Evolutionary conservation across 1,140 invertebrate species (phyloP).

Genomic region (Hermetia illucens): DNA sequence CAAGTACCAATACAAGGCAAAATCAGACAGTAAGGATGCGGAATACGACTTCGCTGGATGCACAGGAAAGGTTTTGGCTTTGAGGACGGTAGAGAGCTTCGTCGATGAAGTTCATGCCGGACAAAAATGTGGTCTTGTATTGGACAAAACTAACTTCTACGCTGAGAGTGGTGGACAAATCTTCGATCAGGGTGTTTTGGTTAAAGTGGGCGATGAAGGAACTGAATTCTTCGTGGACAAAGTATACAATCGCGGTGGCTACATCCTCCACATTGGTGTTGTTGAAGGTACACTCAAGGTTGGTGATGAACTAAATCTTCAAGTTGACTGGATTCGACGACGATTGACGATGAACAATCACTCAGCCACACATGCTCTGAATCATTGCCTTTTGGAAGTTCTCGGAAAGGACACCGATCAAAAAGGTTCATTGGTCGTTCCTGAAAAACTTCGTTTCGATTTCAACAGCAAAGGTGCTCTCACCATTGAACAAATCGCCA

Average conservation of each 20-base stretch:
- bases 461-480: slow-evolving; percentile 92
- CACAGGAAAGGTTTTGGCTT: slow-evolving; percentile 48
- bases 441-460: slow-evolving; percentile 91
- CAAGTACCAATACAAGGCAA: slow-evolving; percentile 83
- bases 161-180: slow-evolving; percentile 98
- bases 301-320: slow-evolving; percentile 72
- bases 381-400: slow-evolving; percentile 84
- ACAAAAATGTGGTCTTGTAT: slow-evolving; percentile 80
- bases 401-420: slow-evolving; percentile 88
- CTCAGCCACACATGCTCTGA: slow-evolving; percentile 94
- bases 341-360: slow-evolving; percentile 96
- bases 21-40: slow-evolving; percentile 41
- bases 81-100: slow-evolving; percentile 71
- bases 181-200: slow-evolving; percentile 90
- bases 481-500: slow-evolving; percentile 72
- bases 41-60: slow-evolving; percentile 57
- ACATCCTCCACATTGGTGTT: slow-evolving; percentile 84
- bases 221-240: slow-evolving; percentile 90
- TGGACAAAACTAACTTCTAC: slow-evolving; percentile 92
- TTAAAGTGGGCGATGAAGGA: slow-evolving; percentile 70
- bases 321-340: slow-evolving; percentile 72
- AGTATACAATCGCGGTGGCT: slow-evolving; percentile 92
- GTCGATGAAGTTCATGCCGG: slow-evolving; percentile 70
- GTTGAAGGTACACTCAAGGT: slow-evolving; percentile 72
- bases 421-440: slow-evolving; percentile 94